Base-by-base conservation (phyloP, 2,113 vertebrate species). In the Corydoras sp. region DNA sequence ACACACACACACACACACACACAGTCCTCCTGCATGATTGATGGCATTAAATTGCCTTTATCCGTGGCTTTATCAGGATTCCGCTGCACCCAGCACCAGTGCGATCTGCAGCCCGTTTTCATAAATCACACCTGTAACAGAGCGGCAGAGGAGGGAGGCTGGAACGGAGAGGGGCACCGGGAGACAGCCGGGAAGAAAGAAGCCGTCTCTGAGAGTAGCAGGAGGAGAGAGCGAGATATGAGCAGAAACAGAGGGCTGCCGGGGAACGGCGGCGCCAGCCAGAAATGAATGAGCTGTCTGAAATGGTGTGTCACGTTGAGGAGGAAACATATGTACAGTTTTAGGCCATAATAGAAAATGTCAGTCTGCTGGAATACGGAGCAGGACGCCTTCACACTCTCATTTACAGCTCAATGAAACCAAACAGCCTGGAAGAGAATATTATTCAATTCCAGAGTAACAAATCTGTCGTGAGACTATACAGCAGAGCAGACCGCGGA, bases 21-120 rank as follows among this genome's bases (percentile, higher is more conserved):
- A 77, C 32, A 56, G 56, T 76, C 77, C 83, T 82, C 80, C 83
- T 74, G 76, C 76, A 86, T 88, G 89, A 90, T 88, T 89, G 89
- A 90, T 90, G 86, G 85, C 79, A 89, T 89, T 87, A 89, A 89
- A 90, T 89, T 89, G 87, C 87, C 88, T 84, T 87, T 88, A 89
- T 89, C 87, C 89, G 85, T 85, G 83, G 87, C 87, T 86, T 88
- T 89, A 88, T 89, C 86, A 88, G 86, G 86, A 88, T 89, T 89
- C 89, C 85, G 85, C 87, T 86, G 82, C 85, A 62, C 82, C 72
- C 77, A 83, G 83, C 85, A 83, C 82, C 79, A 58, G 62, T 76
- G 81, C 84, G 83, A 83, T 87, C 83, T 82, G 70, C 78, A 77
- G 76, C 80, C 82, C 82, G 74, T 86, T 82, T 85, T 82, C 82